Base-by-base conservation (phyloP, 2,797 vertebrate species). In the Spheniscus humboldti region DNA sequence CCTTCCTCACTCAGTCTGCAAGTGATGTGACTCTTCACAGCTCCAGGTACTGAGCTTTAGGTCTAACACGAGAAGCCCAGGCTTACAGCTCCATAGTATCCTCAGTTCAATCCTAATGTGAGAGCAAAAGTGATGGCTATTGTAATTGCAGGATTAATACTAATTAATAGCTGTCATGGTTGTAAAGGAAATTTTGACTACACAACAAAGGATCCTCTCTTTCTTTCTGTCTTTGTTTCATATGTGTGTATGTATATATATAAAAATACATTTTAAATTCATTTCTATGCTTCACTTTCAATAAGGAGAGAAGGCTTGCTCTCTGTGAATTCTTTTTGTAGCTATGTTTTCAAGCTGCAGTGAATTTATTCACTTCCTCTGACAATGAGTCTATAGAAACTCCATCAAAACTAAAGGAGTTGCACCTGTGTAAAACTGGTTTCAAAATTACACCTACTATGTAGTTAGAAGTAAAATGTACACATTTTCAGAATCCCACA, bases 191-290 rank as follows among this genome's bases (percentile, higher is more conserved):
- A 45, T 37, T 92, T 86, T 88, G 50, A 62, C 20, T 24, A 9
- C 23, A 25, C 7, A 45, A 28, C 57, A 74, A 80, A 89, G 47
- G 9, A 41, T 31, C 18, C 11, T 67, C 39, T 62, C 48, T 50
- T 53, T 27, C 20, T 86, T 27, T 56, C 55, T 35, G 5, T 33
- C 13, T n/a, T n/a, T 55, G 43, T 18, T 8, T 22, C 2, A 2
- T n/a, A 4, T 30, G 3, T 55, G 13, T 28, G 1, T 11, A 3
- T 30, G 2, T 24, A 8, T 9, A 15, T 24, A 25, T 52, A 67
- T 14, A 41, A 20, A 89, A 53, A 3, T 13, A 33, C 6, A 14
- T 37, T 88, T 60, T 22, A 6, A 68, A 78, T 81, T 62, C 1
- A 50, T 41, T 87, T 53, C 20, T 57, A 23, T 24, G 7, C 11